A percentile compares a stretch with the other conserved stretches of the same genome.
Conservation (phyloP, 2,113 vertebrate genomes). For the Notechis scutatus region DNA sequence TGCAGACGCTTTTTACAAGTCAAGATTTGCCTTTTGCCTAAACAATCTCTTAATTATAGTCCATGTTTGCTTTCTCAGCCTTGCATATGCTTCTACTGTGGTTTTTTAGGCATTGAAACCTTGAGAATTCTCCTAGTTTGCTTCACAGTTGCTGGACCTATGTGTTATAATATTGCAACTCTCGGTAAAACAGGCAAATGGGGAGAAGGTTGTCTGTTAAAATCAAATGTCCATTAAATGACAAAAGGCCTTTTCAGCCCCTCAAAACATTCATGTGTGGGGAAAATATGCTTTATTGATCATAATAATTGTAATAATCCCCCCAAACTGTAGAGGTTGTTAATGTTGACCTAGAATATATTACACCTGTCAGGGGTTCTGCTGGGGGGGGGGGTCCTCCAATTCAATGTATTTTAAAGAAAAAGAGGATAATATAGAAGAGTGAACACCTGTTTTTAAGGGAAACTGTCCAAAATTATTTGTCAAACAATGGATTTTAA, state of each 20-base stretch:
- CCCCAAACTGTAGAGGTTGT: background rate
- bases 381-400: background rate
- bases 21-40: background rate
- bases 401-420: background rate
- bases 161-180: background rate
- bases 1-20: background rate
- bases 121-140: background rate
- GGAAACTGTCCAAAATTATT: background rate
- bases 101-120: background rate
- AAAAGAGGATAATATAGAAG: background rate
- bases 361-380: background rate
- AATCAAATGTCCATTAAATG: background rate
- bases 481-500: background rate
- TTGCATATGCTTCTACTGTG: background rate
- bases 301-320: background rate
- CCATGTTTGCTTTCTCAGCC: background rate
- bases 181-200: background rate
- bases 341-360: background rate
- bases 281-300: background rate
- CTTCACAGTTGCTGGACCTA: background rate
- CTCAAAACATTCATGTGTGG: background rate
- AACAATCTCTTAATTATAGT: background rate
- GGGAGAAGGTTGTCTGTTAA: background rate
- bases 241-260: background rate
- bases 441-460: background rate